Base-by-base conservation (phyloP, 1,140 invertebrate genomes). In the Lucilia sericata region DNA sequence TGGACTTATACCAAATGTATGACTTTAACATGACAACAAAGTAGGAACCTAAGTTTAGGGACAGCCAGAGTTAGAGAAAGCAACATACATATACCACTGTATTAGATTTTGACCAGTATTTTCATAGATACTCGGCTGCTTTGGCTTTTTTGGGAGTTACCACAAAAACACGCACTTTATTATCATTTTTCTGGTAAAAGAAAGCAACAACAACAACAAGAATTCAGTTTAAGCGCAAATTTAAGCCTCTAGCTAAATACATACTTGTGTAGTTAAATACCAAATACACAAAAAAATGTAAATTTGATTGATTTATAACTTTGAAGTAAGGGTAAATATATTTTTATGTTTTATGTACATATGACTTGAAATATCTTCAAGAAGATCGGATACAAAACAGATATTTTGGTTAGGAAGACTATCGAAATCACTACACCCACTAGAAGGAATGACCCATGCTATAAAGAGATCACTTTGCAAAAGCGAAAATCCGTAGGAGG, bases 291-390 rank as follows among this genome's bases (percentile, higher is more conserved):
- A 19, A 70, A 70, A 70, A 70, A 49, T 80, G 17, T 49, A 19
- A 87, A 88, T 87, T 85, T 88, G 88, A 88, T 88, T 88, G 88
- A 88, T 88, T 88, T 88, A 88, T 88, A 88, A 88, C 88, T 87
- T 10, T 42, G 19, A 86, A 47, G 36, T 21, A 80, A 80, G n/a
- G 34, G 10, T 51, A 21, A 80, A 42, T 42, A n/a, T n/a, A 42
- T 42, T 42, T 42, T 42, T 42, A 42, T 42, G 42, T 42, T 42
- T 42, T 42, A 42, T 42, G 42, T 42, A 42, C 42, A 42, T 42
- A 42, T 10, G 42, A 42, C 2, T 42, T 42, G 42, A 42, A n/a
- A n/a, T 78, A n/a, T 47, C 75, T 78, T 47, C 2, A 19, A 78
- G 36, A 78, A 4, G n/a, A 60, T n/a, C 55, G 4, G 10, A 0